Evolutionary conservation across 1,140 invertebrate genomes (phyloP), one percentile per base, ranked within the genome.

Genomic region (Hermatobates lingyangjiaoensis): DNA sequence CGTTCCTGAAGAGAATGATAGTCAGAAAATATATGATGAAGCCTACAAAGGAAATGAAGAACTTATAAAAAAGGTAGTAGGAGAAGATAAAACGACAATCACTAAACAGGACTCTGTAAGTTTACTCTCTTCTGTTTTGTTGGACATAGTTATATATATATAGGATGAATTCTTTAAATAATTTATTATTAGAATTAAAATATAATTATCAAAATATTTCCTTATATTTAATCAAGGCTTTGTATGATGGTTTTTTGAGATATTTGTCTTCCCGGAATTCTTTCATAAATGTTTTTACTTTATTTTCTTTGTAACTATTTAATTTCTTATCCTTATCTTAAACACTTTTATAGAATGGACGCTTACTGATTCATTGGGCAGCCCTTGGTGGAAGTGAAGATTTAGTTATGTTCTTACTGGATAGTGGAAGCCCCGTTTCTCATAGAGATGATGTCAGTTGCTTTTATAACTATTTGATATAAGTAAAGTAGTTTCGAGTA

Each of bases 361-460:
- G 76, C 57, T 63, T 71, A 53, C 66, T 73, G 44, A 61, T 83
- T 47, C 82, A 84, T 59, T 83, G 81, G 79, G 77, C 79, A 48
- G 68, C 74, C 20, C 66, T 81, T 7, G 77, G 77, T 44, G 79
- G 79, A 18, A 76, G 79, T 60, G 63, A 70, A 23, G 74, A 77
- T 48, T 60, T 82, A 38, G 77, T 81, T 0, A 65, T 68, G 44
- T 73, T 69, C 65, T 66, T 85, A n/a, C 56, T 83, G 5, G 71
- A 74, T 48, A 59, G 69, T 2, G 69, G 71, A n/a, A 67, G 68
- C 52, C 66, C 74, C 1, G 66, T 76, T 27, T 74, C 82, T 65
- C 66, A 73, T 23, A 47, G 58, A n/a, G 81, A 84, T 66, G 80
- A 83, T 63, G 71, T 72, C 64, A 34, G 20, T 50, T 24, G 2